Evolutionary conservation across 2,797 vertebrate species (phyloP).

Genomic region (Babyrousa celebensis): DNA sequence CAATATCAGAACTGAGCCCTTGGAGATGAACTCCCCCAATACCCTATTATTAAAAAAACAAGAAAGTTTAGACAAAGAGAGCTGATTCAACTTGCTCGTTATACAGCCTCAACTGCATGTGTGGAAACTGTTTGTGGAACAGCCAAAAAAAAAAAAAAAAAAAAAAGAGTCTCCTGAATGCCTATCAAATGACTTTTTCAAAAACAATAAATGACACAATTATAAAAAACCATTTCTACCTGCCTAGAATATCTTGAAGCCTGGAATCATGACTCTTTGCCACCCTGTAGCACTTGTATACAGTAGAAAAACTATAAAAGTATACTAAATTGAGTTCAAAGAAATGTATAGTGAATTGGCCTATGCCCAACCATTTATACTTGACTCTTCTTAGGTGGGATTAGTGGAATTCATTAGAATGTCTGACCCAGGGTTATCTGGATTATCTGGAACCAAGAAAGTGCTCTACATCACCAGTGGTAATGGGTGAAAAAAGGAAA

Average conservation of each 20-base stretch:
- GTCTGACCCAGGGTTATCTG: neutral
- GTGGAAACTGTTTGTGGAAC: too few species aligned
- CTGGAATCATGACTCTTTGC: neutral
- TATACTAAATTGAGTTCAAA: neutral
- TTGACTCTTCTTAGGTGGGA: neutral
- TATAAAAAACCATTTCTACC: slow-evolving; percentile 7
- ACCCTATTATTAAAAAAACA: neutral
- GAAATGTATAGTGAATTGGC: neutral
- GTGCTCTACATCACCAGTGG: neutral
- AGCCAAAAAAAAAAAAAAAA: too few species aligned
- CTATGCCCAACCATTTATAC: neutral
- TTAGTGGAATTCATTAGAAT: neutral
- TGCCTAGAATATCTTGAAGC: neutral
- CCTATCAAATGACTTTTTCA: neutral
- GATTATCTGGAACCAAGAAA: slow-evolving; percentile 17
- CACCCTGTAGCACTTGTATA: neutral
- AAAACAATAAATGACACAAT: neutral
- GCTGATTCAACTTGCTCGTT: neutral
- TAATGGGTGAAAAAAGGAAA: neutral
- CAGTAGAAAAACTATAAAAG: neutral
- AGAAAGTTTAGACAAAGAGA: neutral
- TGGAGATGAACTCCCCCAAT: neutral
- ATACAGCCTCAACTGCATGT: neutral
- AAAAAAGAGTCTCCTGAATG: neutral
- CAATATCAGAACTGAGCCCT: neutral